Evolutionary conservation across 1,140 invertebrate species (phyloP).

Genomic region (Hycleus cichorii): DNA sequence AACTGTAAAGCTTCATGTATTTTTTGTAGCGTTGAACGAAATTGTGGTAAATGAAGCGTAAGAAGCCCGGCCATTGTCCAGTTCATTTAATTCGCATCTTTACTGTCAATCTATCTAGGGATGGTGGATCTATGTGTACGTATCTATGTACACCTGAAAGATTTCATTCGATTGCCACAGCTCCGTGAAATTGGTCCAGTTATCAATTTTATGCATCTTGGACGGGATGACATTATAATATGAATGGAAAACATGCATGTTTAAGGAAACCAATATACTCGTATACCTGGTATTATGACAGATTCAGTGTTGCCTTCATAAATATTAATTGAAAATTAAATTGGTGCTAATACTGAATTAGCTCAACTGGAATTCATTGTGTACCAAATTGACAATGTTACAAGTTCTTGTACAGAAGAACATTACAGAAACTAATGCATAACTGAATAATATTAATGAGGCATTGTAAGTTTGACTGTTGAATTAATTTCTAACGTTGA

Average conservation of each 20-base stretch:
- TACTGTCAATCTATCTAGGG: constrained; percentile 21
- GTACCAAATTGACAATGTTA: constrained; percentile 14
- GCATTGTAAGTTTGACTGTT: constrained; percentile 2
- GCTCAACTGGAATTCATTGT: constrained; percentile 10
- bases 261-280: too few species aligned
- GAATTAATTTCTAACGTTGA: not conserved
- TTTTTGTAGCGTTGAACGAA: not conserved
- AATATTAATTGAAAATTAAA: constrained; percentile 13
- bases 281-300: too few species aligned
- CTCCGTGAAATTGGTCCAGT: constrained; percentile 24
- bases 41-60: constrained; percentile 23
- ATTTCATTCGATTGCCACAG: not conserved
- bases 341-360: constrained; percentile 9
- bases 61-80: constrained; percentile 24
- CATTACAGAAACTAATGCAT: constrained; percentile 11
- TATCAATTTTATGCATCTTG: constrained; percentile 31
- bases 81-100: constrained; percentile 28
- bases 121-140: constrained; percentile 1
- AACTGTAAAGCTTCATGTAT: too few species aligned
- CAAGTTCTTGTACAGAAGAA: constrained; percentile 10
- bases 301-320: constrained; percentile 4
- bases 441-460: constrained; percentile 16
- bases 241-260: constrained; percentile 12
- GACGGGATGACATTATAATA: constrained; percentile 26
- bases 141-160: not conserved